These are phyloP conservation scores for Erebia ligea DNA, from an alignment of 2,888 invertebrate genomes.

Conservation along the genomic window DNA sequence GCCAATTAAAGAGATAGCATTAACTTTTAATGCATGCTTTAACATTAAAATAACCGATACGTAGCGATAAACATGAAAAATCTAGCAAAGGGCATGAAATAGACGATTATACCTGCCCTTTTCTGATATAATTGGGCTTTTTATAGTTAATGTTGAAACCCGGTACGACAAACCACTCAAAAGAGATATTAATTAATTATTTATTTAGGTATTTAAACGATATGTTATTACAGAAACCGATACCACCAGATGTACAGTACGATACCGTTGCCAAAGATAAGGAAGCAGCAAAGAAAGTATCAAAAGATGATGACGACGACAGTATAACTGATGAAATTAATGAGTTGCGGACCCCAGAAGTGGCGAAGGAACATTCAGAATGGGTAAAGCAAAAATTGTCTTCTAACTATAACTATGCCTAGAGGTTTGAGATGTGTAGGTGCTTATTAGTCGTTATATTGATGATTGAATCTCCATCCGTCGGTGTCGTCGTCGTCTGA, in stretches of 20 bases:
- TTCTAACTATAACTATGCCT: background rate
- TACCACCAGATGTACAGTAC: constrained; percentile 50
- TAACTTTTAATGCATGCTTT: background rate
- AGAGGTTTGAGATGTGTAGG: background rate
- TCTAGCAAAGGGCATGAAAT: background rate
- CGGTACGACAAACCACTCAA: too few species aligned
- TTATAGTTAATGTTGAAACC: background rate
- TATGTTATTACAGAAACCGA: constrained; percentile 40
- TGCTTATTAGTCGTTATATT: background rate
- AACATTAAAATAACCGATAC: background rate
- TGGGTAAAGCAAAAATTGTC: constrained; percentile 55
- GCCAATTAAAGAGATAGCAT: constrained; percentile 10
- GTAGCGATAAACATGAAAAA: background rate
- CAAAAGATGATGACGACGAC: constrained; percentile 52
- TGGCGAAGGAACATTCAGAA: constrained; percentile 54
- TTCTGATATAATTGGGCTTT: background rate
- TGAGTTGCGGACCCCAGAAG: constrained; percentile 57
- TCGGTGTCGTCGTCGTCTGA: too few species aligned
- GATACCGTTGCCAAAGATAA: constrained; percentile 38
- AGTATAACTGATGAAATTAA: constrained; percentile 64
- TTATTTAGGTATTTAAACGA: background rate
- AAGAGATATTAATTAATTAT: too few species aligned
- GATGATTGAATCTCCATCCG: background rate
- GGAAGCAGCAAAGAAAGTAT: constrained; percentile 41
- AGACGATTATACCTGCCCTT: too few species aligned